phyloP scores from a whole-genome alignment of 2,888 invertebrate species.

The Darwinula stevensoni region DNA sequence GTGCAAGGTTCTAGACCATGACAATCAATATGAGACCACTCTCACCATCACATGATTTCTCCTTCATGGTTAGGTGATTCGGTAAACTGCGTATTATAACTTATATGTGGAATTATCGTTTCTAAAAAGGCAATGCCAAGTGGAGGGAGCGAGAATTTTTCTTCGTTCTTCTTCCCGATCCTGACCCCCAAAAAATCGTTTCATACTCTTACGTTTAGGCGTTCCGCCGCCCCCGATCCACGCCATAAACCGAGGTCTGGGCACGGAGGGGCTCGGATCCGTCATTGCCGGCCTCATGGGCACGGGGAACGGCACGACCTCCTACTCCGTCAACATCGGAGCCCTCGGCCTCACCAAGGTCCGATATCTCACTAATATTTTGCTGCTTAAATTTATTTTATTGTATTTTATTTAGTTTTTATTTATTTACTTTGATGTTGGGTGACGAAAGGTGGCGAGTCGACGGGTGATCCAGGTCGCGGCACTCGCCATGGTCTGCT shows the following conservation, averaged over 20 bases:
- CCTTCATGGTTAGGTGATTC: no score
- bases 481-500: constrained; percentile 36
- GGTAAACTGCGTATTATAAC: no score
- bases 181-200: no score
- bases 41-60: no score
- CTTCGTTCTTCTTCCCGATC: no score
- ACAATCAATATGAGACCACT: no score
- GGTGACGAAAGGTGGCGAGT: constrained; percentile 28
- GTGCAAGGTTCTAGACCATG: no score
- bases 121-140: no score
- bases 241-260: constrained; percentile 59
- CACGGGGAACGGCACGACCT: constrained; percentile 57
- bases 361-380: constrained; percentile 7
- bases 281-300: constrained; percentile 57
- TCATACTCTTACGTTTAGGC: no score
- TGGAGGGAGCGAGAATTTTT: no score
- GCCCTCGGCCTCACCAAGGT: constrained; percentile 63
- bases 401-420: constrained; percentile 5
- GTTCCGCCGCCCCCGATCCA: constrained; percentile 55
- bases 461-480: constrained; percentile 47
- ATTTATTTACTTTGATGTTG: no score
- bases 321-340: constrained; percentile 66
- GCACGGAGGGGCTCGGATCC: constrained; percentile 55
- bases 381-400: background rate
- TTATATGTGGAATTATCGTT: no score